Evolutionary conservation across 2,888 invertebrate genomes (phyloP).

Genomic region (Abscondita cerata): DNA sequence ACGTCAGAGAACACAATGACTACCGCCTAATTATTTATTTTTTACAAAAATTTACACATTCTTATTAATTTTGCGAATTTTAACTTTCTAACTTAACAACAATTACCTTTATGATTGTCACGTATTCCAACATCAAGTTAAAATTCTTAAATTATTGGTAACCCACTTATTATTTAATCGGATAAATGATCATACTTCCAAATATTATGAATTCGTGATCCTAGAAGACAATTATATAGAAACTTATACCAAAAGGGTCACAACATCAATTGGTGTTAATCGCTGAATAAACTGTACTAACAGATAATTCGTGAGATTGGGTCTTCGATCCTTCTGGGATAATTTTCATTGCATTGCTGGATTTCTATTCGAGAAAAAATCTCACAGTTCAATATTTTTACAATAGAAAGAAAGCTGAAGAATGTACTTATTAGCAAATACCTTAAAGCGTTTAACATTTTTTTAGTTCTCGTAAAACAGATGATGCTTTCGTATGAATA

Average conservation of each 20-base stretch:
- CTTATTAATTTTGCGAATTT: no score
- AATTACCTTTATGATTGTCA: background rate
- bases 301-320: constrained; percentile 22
- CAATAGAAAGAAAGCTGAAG: background rate
- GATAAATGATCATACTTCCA: constrained; percentile 15
- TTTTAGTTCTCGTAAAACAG: no score
- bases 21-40: no score
- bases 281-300: constrained; percentile 23
- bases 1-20: no score
- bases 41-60: no score
- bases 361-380: constrained; percentile 3
- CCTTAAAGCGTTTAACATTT: no score
- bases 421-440: no score
- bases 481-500: no score
- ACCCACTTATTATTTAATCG: constrained; percentile 19
- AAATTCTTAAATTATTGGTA: constrained; percentile 4
- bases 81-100: no score
- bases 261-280: constrained; percentile 20
- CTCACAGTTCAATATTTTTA: background rate
- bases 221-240: constrained; percentile 23
- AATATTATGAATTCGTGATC: constrained; percentile 25
- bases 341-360: constrained; percentile 14
- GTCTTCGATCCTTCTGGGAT: constrained; percentile 22
- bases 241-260: constrained; percentile 18
- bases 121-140: background rate